phyloP scores from a whole-genome alignment of 2,797 vertebrate genomes.

The Acrossocheilus wenchowensis region DNA sequence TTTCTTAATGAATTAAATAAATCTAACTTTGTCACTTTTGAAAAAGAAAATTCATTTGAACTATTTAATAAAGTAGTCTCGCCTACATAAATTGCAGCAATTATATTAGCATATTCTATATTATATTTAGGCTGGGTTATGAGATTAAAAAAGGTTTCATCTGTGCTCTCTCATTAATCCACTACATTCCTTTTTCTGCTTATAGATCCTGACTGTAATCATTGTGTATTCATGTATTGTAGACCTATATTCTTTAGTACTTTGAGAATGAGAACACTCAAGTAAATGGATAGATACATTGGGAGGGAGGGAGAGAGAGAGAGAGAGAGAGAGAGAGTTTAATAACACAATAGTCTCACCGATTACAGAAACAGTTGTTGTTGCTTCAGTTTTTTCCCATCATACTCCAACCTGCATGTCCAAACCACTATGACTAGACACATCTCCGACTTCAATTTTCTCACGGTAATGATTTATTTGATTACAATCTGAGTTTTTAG shows the following conservation, averaged over 20 bases:
- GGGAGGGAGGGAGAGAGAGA: neutral
- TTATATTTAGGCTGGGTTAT: neutral
- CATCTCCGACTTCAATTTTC: rapidly evolving
- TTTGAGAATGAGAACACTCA: neutral
- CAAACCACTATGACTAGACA: conserved; percentile 63
- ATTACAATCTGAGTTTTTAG: neutral
- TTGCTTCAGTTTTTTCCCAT: rapidly evolving
- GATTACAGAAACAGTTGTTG: conserved; percentile 60
- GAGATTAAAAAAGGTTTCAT: neutral
- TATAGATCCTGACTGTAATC: neutral
- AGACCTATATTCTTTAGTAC: neutral
- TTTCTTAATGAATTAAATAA: neutral
- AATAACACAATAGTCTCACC: conserved; percentile 65
- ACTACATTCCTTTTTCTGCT: too few relatives aligned
- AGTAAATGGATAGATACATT: neutral
- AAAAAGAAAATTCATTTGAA: neutral
- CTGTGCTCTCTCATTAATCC: neutral
- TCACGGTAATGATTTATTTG: too few relatives aligned
- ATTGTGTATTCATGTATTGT: neutral
- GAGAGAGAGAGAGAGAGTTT: neutral
- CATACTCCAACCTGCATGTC: conserved; percentile 61
- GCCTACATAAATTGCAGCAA: neutral
- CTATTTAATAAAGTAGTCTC: neutral
- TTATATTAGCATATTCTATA: neutral
- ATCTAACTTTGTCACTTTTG: neutral